Conservation (phyloP, 2,888 invertebrate genomes). For the Sclerodermus sp. region DNA sequence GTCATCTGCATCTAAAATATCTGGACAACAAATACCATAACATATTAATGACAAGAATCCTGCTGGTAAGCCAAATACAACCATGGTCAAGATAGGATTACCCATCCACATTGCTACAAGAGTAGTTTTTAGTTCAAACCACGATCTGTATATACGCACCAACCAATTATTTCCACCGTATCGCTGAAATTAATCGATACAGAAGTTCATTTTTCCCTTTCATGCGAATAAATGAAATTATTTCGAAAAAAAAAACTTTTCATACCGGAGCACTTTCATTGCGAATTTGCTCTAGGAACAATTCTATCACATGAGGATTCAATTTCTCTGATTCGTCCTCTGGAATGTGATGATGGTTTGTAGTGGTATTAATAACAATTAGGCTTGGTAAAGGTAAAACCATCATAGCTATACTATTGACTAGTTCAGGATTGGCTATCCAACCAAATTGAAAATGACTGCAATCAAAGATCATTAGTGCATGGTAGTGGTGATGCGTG, state of each 20-base stretch:
- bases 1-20: conserved; percentile 89
- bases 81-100: conserved; percentile 89
- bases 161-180: conserved; percentile 84
- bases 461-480: conserved; percentile 22
- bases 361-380: conserved; percentile 88
- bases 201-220: not conserved
- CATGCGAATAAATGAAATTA: not conserved
- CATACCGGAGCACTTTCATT: conserved; percentile 76
- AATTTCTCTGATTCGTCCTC: conserved; percentile 80
- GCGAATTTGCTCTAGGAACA: conserved; percentile 76
- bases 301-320: conserved; percentile 75
- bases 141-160: conserved; percentile 75
- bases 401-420: conserved; percentile 91
- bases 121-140: conserved; percentile 81
- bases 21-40: conserved; percentile 95
- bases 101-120: conserved; percentile 87
- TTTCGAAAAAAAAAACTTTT: conserved; percentile 3
- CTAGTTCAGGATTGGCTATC: conserved; percentile 87
- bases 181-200: conserved; percentile 60
- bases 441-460: conserved; percentile 91
- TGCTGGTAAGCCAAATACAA: conserved; percentile 91
- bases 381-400: conserved; percentile 81
- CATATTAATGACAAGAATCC: conserved; percentile 92
- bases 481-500: not conserved
- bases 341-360: conserved; percentile 90